Evolutionary conservation across 2,113 vertebrate species (phyloP).

Genomic region (Lota lota): DNA sequence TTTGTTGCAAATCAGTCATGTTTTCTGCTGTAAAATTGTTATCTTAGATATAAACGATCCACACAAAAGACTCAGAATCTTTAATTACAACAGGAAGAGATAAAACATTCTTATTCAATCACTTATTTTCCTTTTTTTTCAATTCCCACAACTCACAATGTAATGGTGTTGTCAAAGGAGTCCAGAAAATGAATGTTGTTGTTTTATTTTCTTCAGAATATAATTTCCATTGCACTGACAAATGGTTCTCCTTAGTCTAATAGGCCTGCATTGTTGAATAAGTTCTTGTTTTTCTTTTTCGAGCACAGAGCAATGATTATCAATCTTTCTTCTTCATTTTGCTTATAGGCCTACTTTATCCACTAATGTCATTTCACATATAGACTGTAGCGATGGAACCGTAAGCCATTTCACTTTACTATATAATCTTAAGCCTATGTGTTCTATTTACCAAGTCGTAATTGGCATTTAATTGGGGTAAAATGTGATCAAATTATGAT

Average conservation of each 20-base stretch:
- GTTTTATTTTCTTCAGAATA: slow-evolving; percentile 24
- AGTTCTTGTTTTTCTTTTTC: slow-evolving; percentile 34
- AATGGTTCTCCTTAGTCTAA: slow-evolving; percentile 45
- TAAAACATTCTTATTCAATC: slow-evolving; percentile 61
- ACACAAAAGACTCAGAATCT: background rate
- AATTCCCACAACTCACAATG: slow-evolving; percentile 41
- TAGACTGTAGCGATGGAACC: too few species aligned
- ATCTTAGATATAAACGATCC: background rate
- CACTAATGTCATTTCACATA: too few species aligned
- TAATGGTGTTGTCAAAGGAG: slow-evolving; percentile 48
- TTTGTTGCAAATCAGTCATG: background rate
- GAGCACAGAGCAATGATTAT: slow-evolving; percentile 3
- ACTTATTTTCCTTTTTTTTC: slow-evolving; percentile 59
- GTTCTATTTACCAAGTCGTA: slow-evolving; percentile 2
- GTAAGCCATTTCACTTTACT: slow-evolving; percentile 15
- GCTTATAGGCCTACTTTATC: too few species aligned
- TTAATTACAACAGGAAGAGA: slow-evolving; percentile 55
- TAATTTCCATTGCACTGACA: slow-evolving; percentile 59
- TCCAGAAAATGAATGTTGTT: slow-evolving; percentile 54
- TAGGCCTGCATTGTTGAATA: slow-evolving; percentile 28
- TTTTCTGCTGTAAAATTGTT: background rate
- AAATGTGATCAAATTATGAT: too few species aligned
- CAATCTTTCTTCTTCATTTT: slow-evolving; percentile 25
- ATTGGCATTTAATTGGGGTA: background rate
- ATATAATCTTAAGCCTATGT: background rate